phyloP scores from a whole-genome alignment of 2,888 invertebrate genomes.

The Apodemia zela region DNA sequence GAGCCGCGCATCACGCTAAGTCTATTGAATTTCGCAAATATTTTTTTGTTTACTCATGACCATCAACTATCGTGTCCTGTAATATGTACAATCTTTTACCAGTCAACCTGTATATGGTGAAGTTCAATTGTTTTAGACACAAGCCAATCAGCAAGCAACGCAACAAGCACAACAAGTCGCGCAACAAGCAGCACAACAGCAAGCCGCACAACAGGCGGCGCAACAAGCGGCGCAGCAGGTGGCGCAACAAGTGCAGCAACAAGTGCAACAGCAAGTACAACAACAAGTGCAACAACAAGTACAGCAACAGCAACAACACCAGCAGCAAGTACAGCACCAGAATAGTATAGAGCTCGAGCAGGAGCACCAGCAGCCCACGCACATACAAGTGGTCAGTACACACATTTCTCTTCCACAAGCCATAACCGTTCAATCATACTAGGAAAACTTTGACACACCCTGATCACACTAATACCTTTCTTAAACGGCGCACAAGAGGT shows the following conservation, averaged over 20 bases:
- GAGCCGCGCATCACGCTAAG: too few species aligned
- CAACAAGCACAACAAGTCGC: constrained; percentile 48
- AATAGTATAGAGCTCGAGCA: constrained; percentile 56
- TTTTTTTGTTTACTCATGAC: too few species aligned
- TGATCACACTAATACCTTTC: too few species aligned
- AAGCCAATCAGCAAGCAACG: constrained; percentile 42
- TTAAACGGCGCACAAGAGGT: too few species aligned
- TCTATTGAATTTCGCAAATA: too few species aligned
- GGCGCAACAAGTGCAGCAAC: constrained; percentile 53
- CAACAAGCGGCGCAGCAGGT: constrained; percentile 53
- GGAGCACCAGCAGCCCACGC: constrained; percentile 71
- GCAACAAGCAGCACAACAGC: constrained; percentile 57
- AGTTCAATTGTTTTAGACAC: constrained; percentile 46
- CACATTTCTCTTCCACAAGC: background rate
- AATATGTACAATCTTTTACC: too few species aligned
- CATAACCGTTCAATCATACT: too few species aligned
- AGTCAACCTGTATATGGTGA: constrained; percentile 28
- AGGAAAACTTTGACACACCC: too few species aligned
- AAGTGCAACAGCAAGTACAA: constrained; percentile 45
- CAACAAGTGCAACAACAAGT: constrained; percentile 49
- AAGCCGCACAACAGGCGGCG: constrained; percentile 45
- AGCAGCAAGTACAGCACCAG: constrained; percentile 66
- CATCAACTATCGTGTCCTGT: too few species aligned
- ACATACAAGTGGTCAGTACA: constrained; percentile 69
- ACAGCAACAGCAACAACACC: constrained; percentile 50